phyloP scores from a whole-genome alignment of 2,113 vertebrate genomes.

The Stictonetta naevosa region DNA sequence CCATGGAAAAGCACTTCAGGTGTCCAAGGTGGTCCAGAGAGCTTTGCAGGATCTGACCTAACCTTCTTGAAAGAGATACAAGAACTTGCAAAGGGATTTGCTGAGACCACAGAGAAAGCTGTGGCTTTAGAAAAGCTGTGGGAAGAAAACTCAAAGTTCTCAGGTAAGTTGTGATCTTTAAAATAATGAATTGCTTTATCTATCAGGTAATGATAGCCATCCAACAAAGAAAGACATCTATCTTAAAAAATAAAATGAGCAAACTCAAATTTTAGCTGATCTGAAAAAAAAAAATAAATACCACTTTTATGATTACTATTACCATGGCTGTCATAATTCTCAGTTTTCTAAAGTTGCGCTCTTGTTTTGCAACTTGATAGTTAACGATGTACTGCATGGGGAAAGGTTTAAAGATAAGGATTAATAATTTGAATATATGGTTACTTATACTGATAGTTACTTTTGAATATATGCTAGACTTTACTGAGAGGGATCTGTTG shows the following conservation, averaged over 20 bases:
- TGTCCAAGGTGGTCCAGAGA: background rate
- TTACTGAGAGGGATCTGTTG: background rate
- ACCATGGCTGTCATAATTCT: background rate
- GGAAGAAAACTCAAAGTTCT: constrained; percentile 21
- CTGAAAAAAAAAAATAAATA: background rate
- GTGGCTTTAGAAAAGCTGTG: constrained; percentile 59
- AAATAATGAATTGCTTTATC: background rate
- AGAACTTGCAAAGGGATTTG: constrained; percentile 65
- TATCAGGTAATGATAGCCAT: background rate
- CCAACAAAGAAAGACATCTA: background rate
- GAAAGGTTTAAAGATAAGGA: background rate
- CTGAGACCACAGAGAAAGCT: constrained; percentile 58
- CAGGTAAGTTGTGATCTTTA: constrained; percentile 45
- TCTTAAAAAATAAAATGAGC: background rate
- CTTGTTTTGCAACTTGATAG: background rate
- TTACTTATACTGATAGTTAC: background rate
- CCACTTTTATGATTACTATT: background rate
- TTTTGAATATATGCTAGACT: too few relatives aligned
- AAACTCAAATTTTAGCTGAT: background rate
- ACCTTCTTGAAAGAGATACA: constrained; percentile 66
- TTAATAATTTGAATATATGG: background rate
- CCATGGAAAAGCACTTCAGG: constrained; percentile 13
- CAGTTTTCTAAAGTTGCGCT: background rate
- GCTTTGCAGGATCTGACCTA: background rate
- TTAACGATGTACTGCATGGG: background rate